A percentile compares a stretch with the other conserved stretches of the same genome.
Conservation (phyloP, 2,888 invertebrate species). For the Helobdella robusta region DNA sequence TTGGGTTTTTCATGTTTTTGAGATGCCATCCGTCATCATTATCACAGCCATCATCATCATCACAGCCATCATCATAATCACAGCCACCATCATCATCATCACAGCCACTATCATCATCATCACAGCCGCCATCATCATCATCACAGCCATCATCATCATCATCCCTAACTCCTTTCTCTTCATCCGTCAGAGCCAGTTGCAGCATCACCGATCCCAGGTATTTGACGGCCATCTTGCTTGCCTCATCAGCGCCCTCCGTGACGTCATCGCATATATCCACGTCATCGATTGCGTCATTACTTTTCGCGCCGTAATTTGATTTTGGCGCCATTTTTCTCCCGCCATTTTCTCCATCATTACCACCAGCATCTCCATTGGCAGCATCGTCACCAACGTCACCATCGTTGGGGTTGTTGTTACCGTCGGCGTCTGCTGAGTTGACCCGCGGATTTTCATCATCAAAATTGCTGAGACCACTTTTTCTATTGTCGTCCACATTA, state of each 20-base stretch:
- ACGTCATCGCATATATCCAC: background rate
- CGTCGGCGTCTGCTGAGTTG: background rate
- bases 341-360: background rate
- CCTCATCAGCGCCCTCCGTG: background rate
- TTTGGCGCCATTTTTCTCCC: too few relatives aligned
- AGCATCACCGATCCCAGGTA: slow-evolving; percentile 2
- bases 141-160: background rate
- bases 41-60: too few relatives aligned
- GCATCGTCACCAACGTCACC: background rate
- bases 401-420: background rate
- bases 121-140: background rate
- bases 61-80: slow-evolving; percentile 19
- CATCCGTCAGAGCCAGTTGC: slow-evolving; percentile 16
- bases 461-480: background rate
- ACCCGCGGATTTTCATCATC: background rate
- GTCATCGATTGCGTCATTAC: background rate
- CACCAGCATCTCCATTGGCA: background rate
- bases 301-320: background rate
- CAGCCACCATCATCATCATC: background rate
- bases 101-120: slow-evolving; percentile 4
- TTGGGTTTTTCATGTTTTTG: background rate
- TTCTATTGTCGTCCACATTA: background rate
- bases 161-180: slow-evolving; percentile 5
- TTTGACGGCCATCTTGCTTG: background rate
- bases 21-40: background rate